Percentiles rank a stretch among this genome's conserved stretches.
Conservation (phyloP, 2,113 vertebrate species). For the Elachura formosa region DNA sequence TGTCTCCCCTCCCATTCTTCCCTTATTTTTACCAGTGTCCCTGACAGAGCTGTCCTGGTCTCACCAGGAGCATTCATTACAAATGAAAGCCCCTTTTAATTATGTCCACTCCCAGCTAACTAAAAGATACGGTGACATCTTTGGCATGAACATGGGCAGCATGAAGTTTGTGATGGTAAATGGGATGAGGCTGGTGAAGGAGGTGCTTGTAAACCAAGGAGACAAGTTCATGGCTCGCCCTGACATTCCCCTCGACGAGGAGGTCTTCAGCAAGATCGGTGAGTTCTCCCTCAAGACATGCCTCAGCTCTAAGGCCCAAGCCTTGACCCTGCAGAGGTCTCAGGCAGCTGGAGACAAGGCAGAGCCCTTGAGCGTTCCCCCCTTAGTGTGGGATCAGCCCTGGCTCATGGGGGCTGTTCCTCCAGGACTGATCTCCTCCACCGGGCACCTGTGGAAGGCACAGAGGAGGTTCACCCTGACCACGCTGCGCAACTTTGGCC, state of each 20-base stretch:
- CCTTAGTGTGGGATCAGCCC: rapidly evolving
- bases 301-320: neutral
- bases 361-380: neutral
- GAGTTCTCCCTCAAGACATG: neutral
- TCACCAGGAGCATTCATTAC: no score
- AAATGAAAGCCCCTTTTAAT: neutral
- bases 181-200: conserved; percentile 76
- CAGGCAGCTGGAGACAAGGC: neutral
- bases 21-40: rapidly evolving
- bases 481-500: conserved; percentile 77
- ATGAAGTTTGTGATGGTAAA: conserved; percentile 59
- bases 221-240: conserved; percentile 76
- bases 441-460: conserved; percentile 68
- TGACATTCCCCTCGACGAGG: neutral
- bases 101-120: conserved; percentile 48
- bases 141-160: conserved; percentile 51
- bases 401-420: rapidly evolving
- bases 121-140: conserved; percentile 76
- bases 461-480: conserved; percentile 75
- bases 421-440: conserved; percentile 65
- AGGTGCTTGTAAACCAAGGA: conserved; percentile 76
- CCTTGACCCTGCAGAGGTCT: neutral
- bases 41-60: neutral
- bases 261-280: neutral
- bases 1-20: rapidly evolving